Conservation (phyloP, 2,888 invertebrate genomes). For the Omphaloscelis lunosa region DNA sequence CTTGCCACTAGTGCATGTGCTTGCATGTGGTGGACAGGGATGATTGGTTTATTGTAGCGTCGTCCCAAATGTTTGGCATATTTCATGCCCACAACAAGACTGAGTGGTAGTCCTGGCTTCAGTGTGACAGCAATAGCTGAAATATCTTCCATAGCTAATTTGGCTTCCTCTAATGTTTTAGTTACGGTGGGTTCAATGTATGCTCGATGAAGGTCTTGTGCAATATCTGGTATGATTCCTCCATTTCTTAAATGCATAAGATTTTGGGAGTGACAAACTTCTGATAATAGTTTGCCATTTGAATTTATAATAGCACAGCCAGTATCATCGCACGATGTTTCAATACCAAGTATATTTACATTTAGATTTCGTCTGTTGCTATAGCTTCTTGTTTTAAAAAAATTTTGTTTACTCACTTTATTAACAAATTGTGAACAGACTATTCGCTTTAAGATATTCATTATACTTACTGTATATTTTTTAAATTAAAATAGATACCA, state of each 20-base stretch:
- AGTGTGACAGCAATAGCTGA: conserved; percentile 97
- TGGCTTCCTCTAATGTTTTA: conserved; percentile 92
- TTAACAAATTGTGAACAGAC: conserved; percentile 27
- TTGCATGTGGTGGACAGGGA: conserved; percentile 99
- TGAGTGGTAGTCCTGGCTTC: conserved; percentile 95
- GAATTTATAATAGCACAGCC: conserved; percentile 96
- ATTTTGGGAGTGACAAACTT: conserved; percentile 95
- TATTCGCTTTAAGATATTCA: conserved; percentile 44
- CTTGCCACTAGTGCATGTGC: conserved; percentile 98
- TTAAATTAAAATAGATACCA: background rate
- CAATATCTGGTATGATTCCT: conserved; percentile 97
- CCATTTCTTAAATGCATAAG: conserved; percentile 94
- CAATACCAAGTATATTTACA: conserved; percentile 95
- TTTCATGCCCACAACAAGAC: conserved; percentile 94
- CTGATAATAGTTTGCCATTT: conserved; percentile 94
- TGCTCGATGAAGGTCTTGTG: conserved; percentile 94
- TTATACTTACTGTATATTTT: conserved; percentile 14
- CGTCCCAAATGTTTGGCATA: conserved; percentile 95
- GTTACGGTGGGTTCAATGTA: conserved; percentile 94
- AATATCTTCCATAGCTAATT: conserved; percentile 92
- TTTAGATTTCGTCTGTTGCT: conserved; percentile 30
- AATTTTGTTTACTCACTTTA: conserved; percentile 38
- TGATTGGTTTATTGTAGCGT: conserved; percentile 94
- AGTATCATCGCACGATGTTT: conserved; percentile 99
- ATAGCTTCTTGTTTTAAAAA: conserved; percentile 32